phyloP scores from a whole-genome alignment of 2,113 vertebrate species.

The Symphodus melops region DNA sequence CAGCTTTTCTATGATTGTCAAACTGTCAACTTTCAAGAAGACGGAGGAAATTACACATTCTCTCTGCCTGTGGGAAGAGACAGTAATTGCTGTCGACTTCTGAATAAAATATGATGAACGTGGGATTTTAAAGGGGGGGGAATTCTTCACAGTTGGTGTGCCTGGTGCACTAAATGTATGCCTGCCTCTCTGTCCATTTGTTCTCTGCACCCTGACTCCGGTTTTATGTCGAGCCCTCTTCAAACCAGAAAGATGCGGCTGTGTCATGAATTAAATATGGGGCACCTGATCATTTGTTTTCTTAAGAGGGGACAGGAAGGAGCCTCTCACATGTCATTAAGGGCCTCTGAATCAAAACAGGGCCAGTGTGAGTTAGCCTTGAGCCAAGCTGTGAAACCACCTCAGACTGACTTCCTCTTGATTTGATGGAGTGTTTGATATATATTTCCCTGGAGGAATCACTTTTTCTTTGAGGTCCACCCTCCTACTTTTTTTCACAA shows the following conservation, averaged over 20 bases:
- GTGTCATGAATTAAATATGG: constrained; percentile 85
- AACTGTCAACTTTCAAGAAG: constrained; percentile 74
- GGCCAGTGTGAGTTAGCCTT: constrained; percentile 51
- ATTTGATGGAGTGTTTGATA: constrained; percentile 48
- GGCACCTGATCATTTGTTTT: constrained; percentile 75
- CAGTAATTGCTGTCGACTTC: constrained; percentile 76
- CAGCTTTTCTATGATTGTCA: constrained; percentile 69
- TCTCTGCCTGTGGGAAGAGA: constrained; percentile 69
- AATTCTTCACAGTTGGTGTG: constrained; percentile 46
- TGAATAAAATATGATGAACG: constrained; percentile 84
- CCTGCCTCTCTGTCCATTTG: constrained; percentile 59
- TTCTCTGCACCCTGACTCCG: constrained; percentile 66
- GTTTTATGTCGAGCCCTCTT: constrained; percentile 69
- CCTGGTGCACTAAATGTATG: constrained; percentile 48
- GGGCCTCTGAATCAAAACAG: constrained; percentile 72
- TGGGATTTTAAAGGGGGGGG: constrained; percentile 60
- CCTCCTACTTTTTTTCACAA: background rate
- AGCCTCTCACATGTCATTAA: constrained; percentile 81
- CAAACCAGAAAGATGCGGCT: constrained; percentile 76
- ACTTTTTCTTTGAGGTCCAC: background rate
- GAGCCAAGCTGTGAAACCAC: constrained; percentile 64
- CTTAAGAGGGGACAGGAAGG: constrained; percentile 75
- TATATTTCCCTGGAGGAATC: constrained; percentile 7
- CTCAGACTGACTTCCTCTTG: constrained; percentile 40
- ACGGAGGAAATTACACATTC: constrained; percentile 81